Evolutionary conservation across 2,888 invertebrate genomes (phyloP).

Genomic region (Chorisops tibialis): DNA sequence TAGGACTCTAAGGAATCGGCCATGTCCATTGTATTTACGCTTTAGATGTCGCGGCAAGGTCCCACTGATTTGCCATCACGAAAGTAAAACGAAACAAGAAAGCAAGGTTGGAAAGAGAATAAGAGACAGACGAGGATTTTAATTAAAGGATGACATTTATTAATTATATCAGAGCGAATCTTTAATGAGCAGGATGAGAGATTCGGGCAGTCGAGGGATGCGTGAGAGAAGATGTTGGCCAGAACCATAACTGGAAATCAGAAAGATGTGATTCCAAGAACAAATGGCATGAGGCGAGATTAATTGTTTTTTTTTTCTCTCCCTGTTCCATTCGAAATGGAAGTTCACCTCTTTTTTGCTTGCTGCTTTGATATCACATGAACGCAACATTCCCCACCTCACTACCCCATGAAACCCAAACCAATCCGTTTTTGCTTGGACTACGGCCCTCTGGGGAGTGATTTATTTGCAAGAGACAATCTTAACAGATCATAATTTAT

Average conservation of each 20-base stretch:
- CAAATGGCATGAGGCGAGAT: slow-evolving; percentile 20
- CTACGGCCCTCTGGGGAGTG: not conserved
- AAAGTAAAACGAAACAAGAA: not conserved
- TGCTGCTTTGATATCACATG: not conserved
- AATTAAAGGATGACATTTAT: slow-evolving; percentile 32
- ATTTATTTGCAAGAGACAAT: slow-evolving; percentile 14
- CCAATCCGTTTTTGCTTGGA: not conserved
- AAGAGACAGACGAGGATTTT: slow-evolving; percentile 23
- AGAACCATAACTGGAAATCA: not conserved
- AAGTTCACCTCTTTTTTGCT: not conserved
- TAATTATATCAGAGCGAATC: slow-evolving; percentile 28
- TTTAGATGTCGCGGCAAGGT: not conserved
- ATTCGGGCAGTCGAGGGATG: not conserved
- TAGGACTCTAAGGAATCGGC: not conserved
- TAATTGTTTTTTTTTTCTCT: slow-evolving; percentile 17
- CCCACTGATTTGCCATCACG: not conserved
- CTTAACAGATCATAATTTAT: slow-evolving; percentile 28
- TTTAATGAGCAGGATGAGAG: slow-evolving; percentile 17
- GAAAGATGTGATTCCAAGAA: slow-evolving; percentile 12
- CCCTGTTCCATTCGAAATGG: not conserved
- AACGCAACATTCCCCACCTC: not conserved
- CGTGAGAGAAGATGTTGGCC: not conserved
- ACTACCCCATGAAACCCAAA: not conserved
- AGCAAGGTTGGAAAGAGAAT: not conserved
- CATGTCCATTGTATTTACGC: not conserved